Conservation (phyloP, 1,140 invertebrate species). For the Diabrotica undecimpunctata region DNA sequence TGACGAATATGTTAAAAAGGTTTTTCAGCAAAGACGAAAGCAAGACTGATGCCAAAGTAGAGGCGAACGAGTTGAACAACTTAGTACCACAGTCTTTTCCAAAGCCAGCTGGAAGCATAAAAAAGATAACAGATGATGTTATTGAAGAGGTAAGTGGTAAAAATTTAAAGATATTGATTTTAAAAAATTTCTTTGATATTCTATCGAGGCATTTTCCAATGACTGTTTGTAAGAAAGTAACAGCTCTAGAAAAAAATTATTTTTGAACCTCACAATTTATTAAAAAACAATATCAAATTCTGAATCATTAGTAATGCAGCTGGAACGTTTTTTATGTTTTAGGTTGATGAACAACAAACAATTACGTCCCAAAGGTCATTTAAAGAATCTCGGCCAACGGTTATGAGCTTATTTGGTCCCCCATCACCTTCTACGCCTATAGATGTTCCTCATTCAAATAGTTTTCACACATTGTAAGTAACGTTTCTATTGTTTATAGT, state of each 20-base stretch:
- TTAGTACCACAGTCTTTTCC: slow-evolving; percentile 22
- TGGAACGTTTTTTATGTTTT: slow-evolving; percentile 16
- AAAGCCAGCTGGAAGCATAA: slow-evolving; percentile 51
- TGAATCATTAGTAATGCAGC: no score
- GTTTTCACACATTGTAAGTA: slow-evolving; percentile 29
- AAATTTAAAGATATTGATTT: no score
- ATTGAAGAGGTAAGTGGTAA: slow-evolving; percentile 63
- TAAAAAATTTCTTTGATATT: no score
- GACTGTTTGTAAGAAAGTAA: no score
- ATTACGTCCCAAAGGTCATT: slow-evolving; percentile 65
- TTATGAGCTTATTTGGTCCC: slow-evolving; percentile 56
- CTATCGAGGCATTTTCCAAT: no score
- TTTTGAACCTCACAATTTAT: not conserved
- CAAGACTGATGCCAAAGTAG: slow-evolving; percentile 41
- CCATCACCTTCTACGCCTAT: slow-evolving; percentile 49
- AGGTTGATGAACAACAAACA: slow-evolving; percentile 72
- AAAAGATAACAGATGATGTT: slow-evolving; percentile 69
- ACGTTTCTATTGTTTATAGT: not conserved
- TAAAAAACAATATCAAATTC: not conserved
- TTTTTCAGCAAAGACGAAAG: slow-evolving; percentile 71
- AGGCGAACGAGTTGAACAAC: slow-evolving; percentile 31
- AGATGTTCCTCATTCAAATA: slow-evolving; percentile 45
- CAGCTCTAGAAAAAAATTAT: no score
- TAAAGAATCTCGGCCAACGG: slow-evolving; percentile 54
- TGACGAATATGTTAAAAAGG: slow-evolving; percentile 70